Evolutionary conservation across 2,797 vertebrate species (phyloP), one percentile per base, ranked within the genome.

Genomic region (Diplodus puntazzo): DNA sequence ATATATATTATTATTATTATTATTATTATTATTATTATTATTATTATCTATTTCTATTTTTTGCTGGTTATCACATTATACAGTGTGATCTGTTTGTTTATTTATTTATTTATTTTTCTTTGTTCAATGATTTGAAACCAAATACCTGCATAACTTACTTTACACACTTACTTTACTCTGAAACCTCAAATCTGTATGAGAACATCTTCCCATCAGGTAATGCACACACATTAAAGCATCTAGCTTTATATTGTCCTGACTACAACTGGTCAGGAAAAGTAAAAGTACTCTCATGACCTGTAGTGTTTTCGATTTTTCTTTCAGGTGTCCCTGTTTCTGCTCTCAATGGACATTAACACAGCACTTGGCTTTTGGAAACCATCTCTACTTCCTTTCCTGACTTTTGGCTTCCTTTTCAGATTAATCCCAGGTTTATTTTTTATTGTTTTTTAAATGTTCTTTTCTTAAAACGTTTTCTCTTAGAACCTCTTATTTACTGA

Each of bases 151-250:
- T n/a, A n/a, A n/a, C n/a, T n/a, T n/a, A n/a, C n/a, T n/a, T n/a
- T n/a, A n/a, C n/a, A n/a, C n/a, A n/a, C 27, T 59, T 45, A 65
- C 75, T 69, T 39, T 49, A 63, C 27, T 23, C 49, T 62, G 49
- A 67, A 62, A 67, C 13, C 57, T 79, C 76, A 68, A 57, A 49
- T 61, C 42, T 73, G 61, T n/a, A 8, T 52, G 68, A 59, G 20
- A 78, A 59, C 39, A 71, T 66, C 54, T 66, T 59, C 21, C 30
- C 17, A 49, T 5, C 27, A 48, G 58, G 25, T 48, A 34, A 54
- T 39, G 11, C 23, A 50, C 30, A 7, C 27, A 55, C 53, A 77
- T 64, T 34, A 52, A 57, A 63, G 53, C 27, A 57, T n/a, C n/a
- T 14, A 0, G 5, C 11, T 18, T 42, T 25, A 9, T 5, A 27